Conservation (phyloP, 2,888 invertebrate genomes). For the Cremastobaeus sp. region DNA sequence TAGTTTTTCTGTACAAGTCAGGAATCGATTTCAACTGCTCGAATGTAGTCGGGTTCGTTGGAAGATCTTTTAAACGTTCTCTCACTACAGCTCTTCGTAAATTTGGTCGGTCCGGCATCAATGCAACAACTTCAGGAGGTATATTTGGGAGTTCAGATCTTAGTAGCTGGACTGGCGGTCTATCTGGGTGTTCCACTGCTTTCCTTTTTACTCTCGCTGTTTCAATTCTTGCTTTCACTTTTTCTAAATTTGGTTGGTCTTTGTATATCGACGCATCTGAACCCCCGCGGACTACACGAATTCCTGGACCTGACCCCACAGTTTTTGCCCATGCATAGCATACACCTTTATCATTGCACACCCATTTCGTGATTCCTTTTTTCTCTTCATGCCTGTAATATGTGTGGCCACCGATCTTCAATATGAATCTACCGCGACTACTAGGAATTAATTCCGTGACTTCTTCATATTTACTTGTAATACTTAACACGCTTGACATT, state of each 20-base stretch:
- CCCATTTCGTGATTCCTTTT: neutral
- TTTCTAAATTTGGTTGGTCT: neutral
- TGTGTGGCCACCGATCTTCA: neutral
- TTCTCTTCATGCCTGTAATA: neutral
- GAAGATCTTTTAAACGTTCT: slow-evolving; percentile 7
- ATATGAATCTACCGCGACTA: neutral
- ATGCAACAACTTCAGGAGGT: neutral
- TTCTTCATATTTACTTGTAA: neutral
- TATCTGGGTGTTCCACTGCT: neutral
- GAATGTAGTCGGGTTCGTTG: slow-evolving; percentile 2
- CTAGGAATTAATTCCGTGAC: neutral
- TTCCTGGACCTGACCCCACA: neutral
- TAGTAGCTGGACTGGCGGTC: neutral
- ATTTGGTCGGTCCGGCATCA: neutral
- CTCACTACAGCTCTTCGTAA: neutral
- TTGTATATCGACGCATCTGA: neutral
- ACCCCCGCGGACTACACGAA: neutral
- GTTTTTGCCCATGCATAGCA: slow-evolving; percentile 1
- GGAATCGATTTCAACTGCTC: neutral
- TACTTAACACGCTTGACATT: neutral
- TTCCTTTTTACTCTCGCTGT: neutral
- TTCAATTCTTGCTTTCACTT: neutral
- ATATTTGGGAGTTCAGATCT: neutral
- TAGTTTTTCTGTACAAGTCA: neutral
- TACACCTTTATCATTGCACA: neutral